phyloP scores from a whole-genome alignment of 2,797 vertebrate species.

The Euthynnus affinis region DNA sequence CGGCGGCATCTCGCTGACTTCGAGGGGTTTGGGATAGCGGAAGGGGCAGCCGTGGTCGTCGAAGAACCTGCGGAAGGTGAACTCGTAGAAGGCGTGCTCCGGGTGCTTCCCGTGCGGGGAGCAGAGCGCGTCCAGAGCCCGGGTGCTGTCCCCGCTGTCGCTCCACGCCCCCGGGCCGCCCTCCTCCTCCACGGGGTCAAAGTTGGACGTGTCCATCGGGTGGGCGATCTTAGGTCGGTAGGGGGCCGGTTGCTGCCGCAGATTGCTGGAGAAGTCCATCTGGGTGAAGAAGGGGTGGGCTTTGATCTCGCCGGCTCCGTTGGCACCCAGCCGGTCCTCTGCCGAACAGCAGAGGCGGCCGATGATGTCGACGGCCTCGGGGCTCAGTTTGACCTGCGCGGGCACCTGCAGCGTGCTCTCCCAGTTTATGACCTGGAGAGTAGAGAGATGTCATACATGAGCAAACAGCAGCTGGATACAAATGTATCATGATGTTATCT shows the following conservation, averaged over 20 bases:
- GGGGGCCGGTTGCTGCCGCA: conserved; percentile 95
- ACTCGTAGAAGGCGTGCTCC: conserved; percentile 98
- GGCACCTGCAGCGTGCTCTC: conserved; percentile 98
- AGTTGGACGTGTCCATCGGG: conserved; percentile 99
- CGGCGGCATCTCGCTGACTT: conserved; percentile 62
- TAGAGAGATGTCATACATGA: background rate
- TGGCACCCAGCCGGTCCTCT: conserved; percentile 92
- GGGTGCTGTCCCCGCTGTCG: conserved; percentile 92
- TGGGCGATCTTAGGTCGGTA: conserved; percentile 97
- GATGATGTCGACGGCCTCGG: conserved; percentile 95
- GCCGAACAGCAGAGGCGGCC: conserved; percentile 95
- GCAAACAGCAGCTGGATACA: background rate
- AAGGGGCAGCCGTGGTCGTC: conserved; percentile 98
- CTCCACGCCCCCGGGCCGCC: conserved; percentile 89
- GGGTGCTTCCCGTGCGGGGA: conserved; percentile 92
- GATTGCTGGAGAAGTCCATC: conserved; percentile 94
- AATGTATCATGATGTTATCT: no score
- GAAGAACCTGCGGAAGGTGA: conserved; percentile 98
- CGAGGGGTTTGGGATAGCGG: conserved; percentile 94
- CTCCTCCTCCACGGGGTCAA: conserved; percentile 98
- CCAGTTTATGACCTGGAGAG: conserved; percentile 96
- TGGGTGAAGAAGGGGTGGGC: conserved; percentile 93
- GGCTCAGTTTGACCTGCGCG: conserved; percentile 93
- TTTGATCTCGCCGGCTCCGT: conserved; percentile 95
- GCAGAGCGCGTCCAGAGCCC: conserved; percentile 91